Conservation (phyloP, 2,888 invertebrate species). For the Temnothorax ravouxi region DNA sequence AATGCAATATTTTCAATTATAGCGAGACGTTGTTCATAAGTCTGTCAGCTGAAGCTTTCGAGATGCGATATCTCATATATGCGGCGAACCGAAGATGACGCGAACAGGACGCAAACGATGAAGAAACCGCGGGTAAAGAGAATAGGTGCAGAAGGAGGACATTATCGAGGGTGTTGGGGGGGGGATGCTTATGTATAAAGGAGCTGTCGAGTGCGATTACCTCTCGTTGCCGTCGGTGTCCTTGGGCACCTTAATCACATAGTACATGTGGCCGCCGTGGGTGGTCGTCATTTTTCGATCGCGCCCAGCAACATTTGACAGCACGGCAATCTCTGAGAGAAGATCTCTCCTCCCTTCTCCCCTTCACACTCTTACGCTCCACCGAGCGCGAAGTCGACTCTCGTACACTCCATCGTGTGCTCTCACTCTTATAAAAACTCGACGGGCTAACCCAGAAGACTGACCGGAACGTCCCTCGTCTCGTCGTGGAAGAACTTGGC, state of each 20-base stretch:
- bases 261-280: slow-evolving; percentile 91
- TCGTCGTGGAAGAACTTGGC: slow-evolving; percentile 59
- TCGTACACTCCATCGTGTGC: slow-evolving; percentile 36
- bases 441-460: slow-evolving; percentile 1
- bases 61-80: background rate
- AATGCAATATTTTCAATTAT: background rate
- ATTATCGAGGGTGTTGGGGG: background rate
- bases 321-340: slow-evolving; percentile 15
- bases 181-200: slow-evolving; percentile 22
- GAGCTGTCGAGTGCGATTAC: slow-evolving; percentile 73
- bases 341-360: background rate
- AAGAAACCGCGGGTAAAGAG: background rate
- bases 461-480: slow-evolving; percentile 49
- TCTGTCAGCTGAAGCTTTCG: background rate
- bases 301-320: slow-evolving; percentile 69
- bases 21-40: background rate
- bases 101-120: background rate
- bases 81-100: slow-evolving; percentile 3
- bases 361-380: slow-evolving; percentile 22
- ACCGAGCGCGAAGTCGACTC: slow-evolving; percentile 20
- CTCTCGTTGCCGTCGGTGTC: slow-evolving; percentile 86
- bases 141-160: background rate
- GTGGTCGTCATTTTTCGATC: slow-evolving; percentile 85
- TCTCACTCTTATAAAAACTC: slow-evolving; percentile 27
- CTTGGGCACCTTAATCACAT: slow-evolving; percentile 90